Evolutionary conservation across 1,140 invertebrate species (phyloP).

Genomic region (Atta cephalotes): DNA sequence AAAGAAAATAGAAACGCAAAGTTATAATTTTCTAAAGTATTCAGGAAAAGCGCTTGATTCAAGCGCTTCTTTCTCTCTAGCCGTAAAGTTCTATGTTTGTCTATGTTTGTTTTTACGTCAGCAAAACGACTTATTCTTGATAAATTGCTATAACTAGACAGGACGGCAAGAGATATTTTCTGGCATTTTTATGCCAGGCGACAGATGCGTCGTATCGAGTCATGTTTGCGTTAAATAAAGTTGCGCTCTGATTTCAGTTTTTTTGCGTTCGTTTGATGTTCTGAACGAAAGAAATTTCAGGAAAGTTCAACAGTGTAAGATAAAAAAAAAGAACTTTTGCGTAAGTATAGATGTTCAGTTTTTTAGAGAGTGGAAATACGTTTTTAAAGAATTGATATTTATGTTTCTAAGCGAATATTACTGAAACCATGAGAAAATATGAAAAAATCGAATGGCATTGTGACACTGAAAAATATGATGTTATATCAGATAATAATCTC

Average conservation of each 20-base stretch:
- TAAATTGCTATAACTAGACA: constrained; percentile 26
- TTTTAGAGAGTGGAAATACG: no score
- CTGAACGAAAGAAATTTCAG: neutral
- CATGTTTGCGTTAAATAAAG: neutral
- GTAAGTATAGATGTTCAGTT: no score
- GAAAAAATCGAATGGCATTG: no score
- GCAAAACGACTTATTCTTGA: neutral
- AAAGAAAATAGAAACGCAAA: neutral
- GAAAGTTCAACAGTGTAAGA: no score
- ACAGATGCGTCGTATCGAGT: neutral
- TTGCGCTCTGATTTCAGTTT: neutral
- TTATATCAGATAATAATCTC: no score
- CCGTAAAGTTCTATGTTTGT: no score
- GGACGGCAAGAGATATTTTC: neutral
- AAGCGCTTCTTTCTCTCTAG: constrained; percentile 14
- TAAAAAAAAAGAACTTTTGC: no score
- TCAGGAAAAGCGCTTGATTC: neutral
- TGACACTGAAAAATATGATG: no score
- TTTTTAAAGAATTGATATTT: no score
- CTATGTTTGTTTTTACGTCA: neutral
- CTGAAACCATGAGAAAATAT: no score
- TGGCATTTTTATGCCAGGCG: neutral
- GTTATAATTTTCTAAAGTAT: constrained; percentile 22
- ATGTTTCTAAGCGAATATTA: no score
- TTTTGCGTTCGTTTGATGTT: neutral